Evolutionary conservation across 2,797 vertebrate genomes (phyloP), one percentile per base, ranked within the genome.

Genomic region (Danio kyathit): DNA sequence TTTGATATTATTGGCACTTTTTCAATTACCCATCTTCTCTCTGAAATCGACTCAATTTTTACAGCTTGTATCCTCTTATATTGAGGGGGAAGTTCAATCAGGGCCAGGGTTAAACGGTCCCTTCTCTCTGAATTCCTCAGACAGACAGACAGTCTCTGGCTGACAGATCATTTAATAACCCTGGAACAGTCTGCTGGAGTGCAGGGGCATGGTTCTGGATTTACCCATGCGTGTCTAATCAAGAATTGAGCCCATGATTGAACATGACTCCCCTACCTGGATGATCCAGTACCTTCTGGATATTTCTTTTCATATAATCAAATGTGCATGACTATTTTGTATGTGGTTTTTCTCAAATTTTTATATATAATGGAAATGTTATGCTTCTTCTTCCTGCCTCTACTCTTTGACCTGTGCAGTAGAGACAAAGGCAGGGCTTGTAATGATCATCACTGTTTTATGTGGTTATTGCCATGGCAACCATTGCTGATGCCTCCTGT

Each of bases 401-500:
- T 74, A 71, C 81, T 79, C 63, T 52, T 76, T 82, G 80, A 72
- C 80, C 72, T 54, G 16, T 8, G 9, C 46, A 43, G 70, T 44
- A 81, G 64, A 49, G 43, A 51, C 6, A 40, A 69, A 76, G 38
- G 10, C 41, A 29, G 69, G 52, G 40, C 69, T 44, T 48, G 81
- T 65, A 54, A 74, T 52, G 72, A 57, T 63, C 60, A 44, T 71
- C 65, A 66, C 43, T 77, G 64, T 76, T 81, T 80, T 82, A 48
- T 73, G 66, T 49, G 74, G 79, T 80, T 56, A 83, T 87, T 82
- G 63, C 84, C 84, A 87, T 84, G 81, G 82, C 67, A 86, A 87
- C 82, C 64, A 73, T 44, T 56, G 75, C 78, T 70, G 40, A 75
- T 84, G 63, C 76, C 73, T 82, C 29, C 64, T 79, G 76, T 80